Conservation (phyloP, 2,797 vertebrate species). For the Eidolon dupreanum region DNA sequence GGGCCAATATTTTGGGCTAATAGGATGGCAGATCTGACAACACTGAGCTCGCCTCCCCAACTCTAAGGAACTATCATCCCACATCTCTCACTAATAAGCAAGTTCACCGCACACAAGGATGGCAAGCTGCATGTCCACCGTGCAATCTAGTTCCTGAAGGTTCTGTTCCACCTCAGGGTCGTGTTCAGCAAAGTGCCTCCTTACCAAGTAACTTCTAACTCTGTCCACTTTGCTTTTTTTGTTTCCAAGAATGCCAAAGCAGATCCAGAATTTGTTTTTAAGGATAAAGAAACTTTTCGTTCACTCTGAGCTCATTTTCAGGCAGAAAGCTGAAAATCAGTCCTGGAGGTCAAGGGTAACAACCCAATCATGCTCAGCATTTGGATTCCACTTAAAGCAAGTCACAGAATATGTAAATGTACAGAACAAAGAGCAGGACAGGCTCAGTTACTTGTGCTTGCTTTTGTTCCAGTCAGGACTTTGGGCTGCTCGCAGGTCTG, state of each 20-base stretch:
- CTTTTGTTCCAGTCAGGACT: neutral
- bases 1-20: neutral
- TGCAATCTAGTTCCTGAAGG: neutral
- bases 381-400: conserved; percentile 30
- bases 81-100: neutral
- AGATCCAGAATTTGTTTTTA: conserved; percentile 33
- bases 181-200: neutral
- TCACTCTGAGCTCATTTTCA: neutral
- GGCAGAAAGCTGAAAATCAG: neutral
- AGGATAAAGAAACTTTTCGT: neutral
- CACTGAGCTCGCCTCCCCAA: accelerated
- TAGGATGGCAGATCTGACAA: neutral
- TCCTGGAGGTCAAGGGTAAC: neutral
- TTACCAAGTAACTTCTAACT: neutral
- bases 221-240: neutral
- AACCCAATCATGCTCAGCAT: neutral
- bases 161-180: neutral
- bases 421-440: neutral
- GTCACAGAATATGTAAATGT: neutral
- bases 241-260: neutral
- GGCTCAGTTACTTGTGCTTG: conserved; percentile 11
- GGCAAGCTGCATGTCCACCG: neutral
- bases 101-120: neutral
- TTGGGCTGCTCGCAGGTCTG: conserved; percentile 12
- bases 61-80: neutral